Conservation (phyloP, 1,140 invertebrate species). For the Heliconius eleuchia region DNA sequence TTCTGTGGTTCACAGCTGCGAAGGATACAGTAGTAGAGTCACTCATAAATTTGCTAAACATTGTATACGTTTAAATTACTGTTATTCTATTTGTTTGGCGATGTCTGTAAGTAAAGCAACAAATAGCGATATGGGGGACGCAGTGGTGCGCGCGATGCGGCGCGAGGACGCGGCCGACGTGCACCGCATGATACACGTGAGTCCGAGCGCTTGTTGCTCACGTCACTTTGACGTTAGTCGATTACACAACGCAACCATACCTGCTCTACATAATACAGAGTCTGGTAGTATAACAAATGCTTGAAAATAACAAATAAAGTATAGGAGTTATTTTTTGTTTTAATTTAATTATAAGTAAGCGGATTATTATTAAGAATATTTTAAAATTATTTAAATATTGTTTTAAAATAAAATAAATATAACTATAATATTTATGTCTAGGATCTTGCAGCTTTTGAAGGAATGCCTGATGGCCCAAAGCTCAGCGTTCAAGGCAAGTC, state of each 20-base stretch:
- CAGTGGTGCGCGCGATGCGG: constrained; percentile 42
- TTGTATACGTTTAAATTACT: background rate
- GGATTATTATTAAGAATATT: no score
- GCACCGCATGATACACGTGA: constrained; percentile 54
- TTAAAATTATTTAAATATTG: no score
- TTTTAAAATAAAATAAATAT: no score
- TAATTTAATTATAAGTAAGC: no score
- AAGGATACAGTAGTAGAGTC: background rate
- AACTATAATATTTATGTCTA: constrained; percentile 26
- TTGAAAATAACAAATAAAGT: no score
- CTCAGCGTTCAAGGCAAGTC: constrained; percentile 48
- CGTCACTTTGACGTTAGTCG: background rate
- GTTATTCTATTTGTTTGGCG: background rate
- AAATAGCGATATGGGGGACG: background rate
- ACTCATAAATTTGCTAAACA: background rate
- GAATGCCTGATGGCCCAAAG: constrained; percentile 47
- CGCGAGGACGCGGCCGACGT: constrained; percentile 48
- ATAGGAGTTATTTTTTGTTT: no score
- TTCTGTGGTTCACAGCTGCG: background rate
- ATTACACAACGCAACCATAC: no score
- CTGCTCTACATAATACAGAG: no score
- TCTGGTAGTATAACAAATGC: no score
- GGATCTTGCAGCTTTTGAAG: constrained; percentile 55
- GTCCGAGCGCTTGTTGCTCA: constrained; percentile 7
- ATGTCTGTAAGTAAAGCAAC: background rate